Conservation (phyloP, 1,140 invertebrate species). For the Drosophila tani region DNA sequence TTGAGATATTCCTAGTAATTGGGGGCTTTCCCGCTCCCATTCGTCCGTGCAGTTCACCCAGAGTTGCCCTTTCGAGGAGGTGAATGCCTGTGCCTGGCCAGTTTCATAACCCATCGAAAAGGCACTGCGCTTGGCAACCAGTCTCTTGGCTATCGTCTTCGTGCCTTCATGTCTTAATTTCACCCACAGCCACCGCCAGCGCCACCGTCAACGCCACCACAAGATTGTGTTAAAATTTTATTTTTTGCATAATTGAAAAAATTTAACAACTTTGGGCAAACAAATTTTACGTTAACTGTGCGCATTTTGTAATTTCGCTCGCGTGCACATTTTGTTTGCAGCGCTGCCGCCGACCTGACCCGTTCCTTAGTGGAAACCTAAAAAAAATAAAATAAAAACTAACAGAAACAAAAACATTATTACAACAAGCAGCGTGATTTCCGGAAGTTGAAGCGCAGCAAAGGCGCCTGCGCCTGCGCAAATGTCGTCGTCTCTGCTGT, state of each 20-base stretch:
- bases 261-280: constrained; percentile 60
- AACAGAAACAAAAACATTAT: constrained; percentile 57
- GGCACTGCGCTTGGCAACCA: constrained; percentile 4
- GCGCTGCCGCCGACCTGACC: constrained; percentile 28
- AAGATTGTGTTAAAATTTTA: constrained; percentile 58
- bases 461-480: constrained; percentile 66
- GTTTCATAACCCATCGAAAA: constrained; percentile 40
- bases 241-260: constrained; percentile 73
- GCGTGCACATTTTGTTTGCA: constrained; percentile 67
- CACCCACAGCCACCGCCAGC: constrained; percentile 18
- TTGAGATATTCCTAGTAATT: constrained; percentile 8
- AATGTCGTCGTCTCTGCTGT: constrained; percentile 71
- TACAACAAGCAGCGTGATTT: constrained; percentile 74
- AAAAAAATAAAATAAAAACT: constrained; percentile 13
- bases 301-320: constrained; percentile 73
- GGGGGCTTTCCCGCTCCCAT: background rate
- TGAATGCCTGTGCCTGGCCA: constrained; percentile 28
- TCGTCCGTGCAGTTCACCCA: background rate
- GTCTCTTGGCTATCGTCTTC: constrained; percentile 24
- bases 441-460: constrained; percentile 76
- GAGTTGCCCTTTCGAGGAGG: constrained; percentile 29
- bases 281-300: constrained; percentile 63
- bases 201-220: constrained; percentile 16
- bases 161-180: constrained; percentile 39
- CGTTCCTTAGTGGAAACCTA: constrained; percentile 34